Percentiles rank a stretch among this genome's conserved stretches.
Conservation (phyloP, 2,113 vertebrate genomes). For the Anarrhichthys ocellatus region DNA sequence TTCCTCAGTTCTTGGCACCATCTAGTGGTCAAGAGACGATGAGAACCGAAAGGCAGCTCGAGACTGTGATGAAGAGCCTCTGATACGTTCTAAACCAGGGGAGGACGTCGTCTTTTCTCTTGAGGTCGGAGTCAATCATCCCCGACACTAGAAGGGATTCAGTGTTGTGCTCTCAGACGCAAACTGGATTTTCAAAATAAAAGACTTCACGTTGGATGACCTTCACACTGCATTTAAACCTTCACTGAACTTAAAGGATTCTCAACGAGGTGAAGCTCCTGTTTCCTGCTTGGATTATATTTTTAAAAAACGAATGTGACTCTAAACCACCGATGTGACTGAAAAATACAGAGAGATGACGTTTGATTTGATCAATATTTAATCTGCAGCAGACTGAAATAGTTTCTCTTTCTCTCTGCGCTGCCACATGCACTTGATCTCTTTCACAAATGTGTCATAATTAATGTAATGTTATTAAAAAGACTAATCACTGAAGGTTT, state of each 20-base stretch:
- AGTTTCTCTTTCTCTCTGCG: neutral
- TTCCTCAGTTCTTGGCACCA: neutral
- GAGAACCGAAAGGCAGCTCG: neutral
- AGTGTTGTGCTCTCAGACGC: neutral
- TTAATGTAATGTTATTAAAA: slow-evolving; percentile 34
- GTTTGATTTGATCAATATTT: neutral
- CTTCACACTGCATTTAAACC: neutral
- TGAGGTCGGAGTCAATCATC: neutral
- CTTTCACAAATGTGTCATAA: slow-evolving; percentile 28
- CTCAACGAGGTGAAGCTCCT: neutral
- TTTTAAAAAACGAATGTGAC: neutral
- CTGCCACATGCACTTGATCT: neutral
- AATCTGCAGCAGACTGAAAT: neutral
- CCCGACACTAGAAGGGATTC: neutral
- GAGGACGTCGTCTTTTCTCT: neutral
- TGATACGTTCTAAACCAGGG: neutral
- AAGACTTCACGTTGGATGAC: neutral
- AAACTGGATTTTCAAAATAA: neutral
- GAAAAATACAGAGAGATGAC: neutral
- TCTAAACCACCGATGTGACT: slow-evolving; percentile 6
- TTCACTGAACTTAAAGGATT: neutral
- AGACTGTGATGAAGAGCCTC: neutral
- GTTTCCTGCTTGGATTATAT: neutral
- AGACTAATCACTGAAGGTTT: slow-evolving; percentile 15
- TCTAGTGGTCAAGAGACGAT: neutral